Evolutionary conservation across 2,113 vertebrate species (phyloP), one percentile per base, ranked within the genome.

Genomic region (Odocoileus virginianus): DNA sequence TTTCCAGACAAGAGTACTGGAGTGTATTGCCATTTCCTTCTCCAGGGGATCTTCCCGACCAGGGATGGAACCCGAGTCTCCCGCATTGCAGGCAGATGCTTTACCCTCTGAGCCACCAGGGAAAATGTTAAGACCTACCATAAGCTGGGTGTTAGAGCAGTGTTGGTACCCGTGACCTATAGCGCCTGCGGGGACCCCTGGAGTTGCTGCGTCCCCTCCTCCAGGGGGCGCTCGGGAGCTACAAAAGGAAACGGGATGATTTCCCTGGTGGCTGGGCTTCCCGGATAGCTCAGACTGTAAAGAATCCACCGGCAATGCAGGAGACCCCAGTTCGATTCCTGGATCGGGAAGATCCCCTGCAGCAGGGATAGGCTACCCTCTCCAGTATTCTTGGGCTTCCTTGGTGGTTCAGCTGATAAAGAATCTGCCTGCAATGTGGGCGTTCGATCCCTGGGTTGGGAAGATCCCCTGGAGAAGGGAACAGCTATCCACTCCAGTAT

Each of bases 1-100:
- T 23, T 40, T 71, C 67, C 67, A 40, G 67, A 11, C n/a, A 10
- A 71, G 67, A 71, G 67, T 23, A 71, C 4, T 36, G 64, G 64
- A 71, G n/a, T 23, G 64, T n/a, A 23, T 71, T 71, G 64, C 17
- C 36, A 71, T 71, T 71, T 71, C 19, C n/a, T 71, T 71, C n/a
- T 36, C 64, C 9, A 71, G n/a, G 17, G n/a, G 8, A 36, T 71
- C n/a, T 71, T 71, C 64, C n/a, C 19, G 19, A 71, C 64, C n/a
- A 71, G 9, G 17, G 21, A 12, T 71, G 17, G n/a, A 71, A 71
- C 64, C 17, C 4, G 1, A 17, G 4, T 71, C n/a, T 71, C n/a
- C n/a, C n/a, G 0, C 4, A 36, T 1, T 71, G 64, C 19, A 0
- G 64, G 9, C 9, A 71, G n/a, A 71, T 21, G 17, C n/a, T 71